These are phyloP conservation scores for Hypsopygia costalis DNA, from an alignment of 2,888 invertebrate species.

Conservation along the genomic window DNA sequence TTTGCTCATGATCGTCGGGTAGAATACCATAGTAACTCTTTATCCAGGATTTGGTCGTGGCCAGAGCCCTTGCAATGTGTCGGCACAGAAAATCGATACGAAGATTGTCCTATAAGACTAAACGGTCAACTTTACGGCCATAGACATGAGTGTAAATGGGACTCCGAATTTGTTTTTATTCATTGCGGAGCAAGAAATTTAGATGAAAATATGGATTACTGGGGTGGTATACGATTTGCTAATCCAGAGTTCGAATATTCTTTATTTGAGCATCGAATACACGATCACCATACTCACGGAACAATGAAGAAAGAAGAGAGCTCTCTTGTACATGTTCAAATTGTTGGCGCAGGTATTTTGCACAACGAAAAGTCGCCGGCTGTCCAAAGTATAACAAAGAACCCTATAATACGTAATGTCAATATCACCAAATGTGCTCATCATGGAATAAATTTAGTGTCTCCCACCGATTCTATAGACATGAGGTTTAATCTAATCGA, in stretches of 20 bases:
- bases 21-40: constrained; percentile 93
- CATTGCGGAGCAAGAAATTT: constrained; percentile 90
- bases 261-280: constrained; percentile 89
- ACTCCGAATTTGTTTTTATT: constrained; percentile 95
- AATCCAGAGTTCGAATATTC: constrained; percentile 94
- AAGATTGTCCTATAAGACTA: constrained; percentile 92
- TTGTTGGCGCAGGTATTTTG: constrained; percentile 95
- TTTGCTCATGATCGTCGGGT: constrained; percentile 92
- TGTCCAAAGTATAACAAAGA: constrained; percentile 92
- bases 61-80: constrained; percentile 94
- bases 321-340: constrained; percentile 88
- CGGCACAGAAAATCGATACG: constrained; percentile 87
- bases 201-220: constrained; percentile 85
- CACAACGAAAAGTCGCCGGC: constrained; percentile 98
- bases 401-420: constrained; percentile 90
- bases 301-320: constrained; percentile 86
- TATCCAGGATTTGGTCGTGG: constrained; percentile 95
- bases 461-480: constrained; percentile 90
- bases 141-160: constrained; percentile 92
- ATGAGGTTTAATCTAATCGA: constrained; percentile 87
- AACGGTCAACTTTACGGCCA: constrained; percentile 95
- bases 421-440: constrained; percentile 92
- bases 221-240: constrained; percentile 98
- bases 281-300: constrained; percentile 89
- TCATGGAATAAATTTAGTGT: constrained; percentile 95